Base-by-base conservation (phyloP, 2,888 invertebrate genomes). In the Andrena hattorfiana region DNA sequence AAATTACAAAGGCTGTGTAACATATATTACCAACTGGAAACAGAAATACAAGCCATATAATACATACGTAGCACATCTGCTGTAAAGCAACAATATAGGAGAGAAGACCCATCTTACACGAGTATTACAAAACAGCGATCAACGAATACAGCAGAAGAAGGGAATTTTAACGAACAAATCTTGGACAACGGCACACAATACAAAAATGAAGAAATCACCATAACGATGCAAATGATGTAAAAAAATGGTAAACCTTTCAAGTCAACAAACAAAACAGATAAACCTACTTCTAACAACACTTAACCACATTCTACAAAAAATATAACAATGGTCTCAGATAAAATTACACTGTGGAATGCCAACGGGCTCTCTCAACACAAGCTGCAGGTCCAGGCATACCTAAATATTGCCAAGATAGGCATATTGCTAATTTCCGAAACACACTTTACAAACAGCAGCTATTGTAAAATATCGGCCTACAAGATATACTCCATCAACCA, bases 401-500 rank as follows among this genome's bases (percentile, higher is more conserved):
- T 77, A 5, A 56, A 64, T 23, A 5, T 30, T 10, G 10, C 60
- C 2, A 49, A 78, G 13, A 71, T 75, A 28, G 73, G 75, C 30
- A 68, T 75, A 23, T 23, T 81, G 56, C 13, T 81, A 28, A 51
- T 81, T 2, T 66, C 81, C 2, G 72, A 81, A 56, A 76, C 49
- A 0, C 77, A 74, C 30, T 7, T 32, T 32, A 32, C 30, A 32
- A 32, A 32, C 30, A 0, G 30, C 30, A 32, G 30, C 30, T 32
- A 32, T 32, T 32, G 86, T 20, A 85, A 83, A 71, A 85, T 89
- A 2, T 20, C 42, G 7, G 72, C 76, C 1, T 87, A 81, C 60
- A 83, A 51, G 8, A 54, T 74, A 7, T 88, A 89, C 32, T n/a
- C 76, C 48, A 86, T 86, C 0, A 78, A 81, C 5, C 82, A 88